A percentile compares a stretch with the other conserved stretches of the same genome.
These are phyloP conservation scores for Xylocopa sonorina DNA, from an alignment of 1,140 invertebrate species.

Conservation along the genomic window DNA sequence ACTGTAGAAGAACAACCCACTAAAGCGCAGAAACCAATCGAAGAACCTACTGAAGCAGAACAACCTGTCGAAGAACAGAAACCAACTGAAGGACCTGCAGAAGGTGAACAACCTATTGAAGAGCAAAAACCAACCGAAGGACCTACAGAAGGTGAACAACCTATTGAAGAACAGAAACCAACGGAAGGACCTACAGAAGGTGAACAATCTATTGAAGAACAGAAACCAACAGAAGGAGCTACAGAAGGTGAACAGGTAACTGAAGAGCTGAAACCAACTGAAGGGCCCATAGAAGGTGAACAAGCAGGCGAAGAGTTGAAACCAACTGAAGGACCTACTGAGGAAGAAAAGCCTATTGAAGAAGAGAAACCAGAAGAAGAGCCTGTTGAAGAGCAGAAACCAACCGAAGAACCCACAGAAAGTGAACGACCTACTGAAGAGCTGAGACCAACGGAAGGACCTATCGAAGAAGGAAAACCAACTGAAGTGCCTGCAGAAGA, in stretches of 20 bases:
- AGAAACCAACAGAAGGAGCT: slow-evolving; percentile 23
- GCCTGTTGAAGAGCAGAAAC: slow-evolving; percentile 41
- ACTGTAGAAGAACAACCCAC: slow-evolving; percentile 25
- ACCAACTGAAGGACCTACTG: slow-evolving; percentile 39
- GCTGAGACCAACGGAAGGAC: slow-evolving; percentile 48
- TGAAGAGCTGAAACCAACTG: slow-evolving; percentile 46
- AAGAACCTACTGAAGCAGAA: slow-evolving; percentile 47
- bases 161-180: slow-evolving; percentile 12
- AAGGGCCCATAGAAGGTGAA: slow-evolving; percentile 36
- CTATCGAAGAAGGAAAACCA: slow-evolving; percentile 33
- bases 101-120: slow-evolving; percentile 49
- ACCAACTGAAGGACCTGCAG: slow-evolving; percentile 9
- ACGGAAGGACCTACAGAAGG: slow-evolving; percentile 53
- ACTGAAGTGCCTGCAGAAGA: slow-evolving; percentile 47
- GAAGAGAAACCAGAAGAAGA: slow-evolving; percentile 27
- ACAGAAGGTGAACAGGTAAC: slow-evolving; percentile 17
- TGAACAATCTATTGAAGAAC: slow-evolving; percentile 42
- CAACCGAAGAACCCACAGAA: slow-evolving; percentile 33
- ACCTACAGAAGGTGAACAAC: slow-evolving; percentile 28
- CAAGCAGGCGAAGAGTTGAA: slow-evolving; percentile 51
- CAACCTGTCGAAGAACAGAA: slow-evolving; percentile 24
- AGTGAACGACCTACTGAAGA: slow-evolving; percentile 57
- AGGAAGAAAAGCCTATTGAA: slow-evolving; percentile 41
- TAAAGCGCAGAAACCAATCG: background rate
- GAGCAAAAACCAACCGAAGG: slow-evolving; percentile 51